Evolutionary conservation across 1,140 invertebrate species (phyloP).

Genomic region (Drosophila jambulina): DNA sequence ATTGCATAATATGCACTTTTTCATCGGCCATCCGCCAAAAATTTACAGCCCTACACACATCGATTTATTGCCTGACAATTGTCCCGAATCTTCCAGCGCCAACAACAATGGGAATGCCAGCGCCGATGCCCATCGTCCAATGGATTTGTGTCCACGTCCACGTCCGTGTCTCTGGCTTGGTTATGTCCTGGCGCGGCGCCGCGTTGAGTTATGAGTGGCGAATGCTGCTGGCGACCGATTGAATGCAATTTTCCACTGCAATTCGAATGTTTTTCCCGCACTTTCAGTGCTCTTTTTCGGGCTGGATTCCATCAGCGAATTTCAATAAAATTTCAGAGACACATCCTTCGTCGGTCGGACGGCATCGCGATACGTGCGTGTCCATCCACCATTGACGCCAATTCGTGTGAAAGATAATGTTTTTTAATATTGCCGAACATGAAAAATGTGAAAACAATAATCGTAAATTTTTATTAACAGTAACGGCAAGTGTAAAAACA

Average conservation of each 20-base stretch:
- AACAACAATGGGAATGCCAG: slow-evolving; percentile 68
- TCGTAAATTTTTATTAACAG: slow-evolving; percentile 83
- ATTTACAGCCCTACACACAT: slow-evolving; percentile 85
- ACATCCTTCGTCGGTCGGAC: slow-evolving; percentile 47
- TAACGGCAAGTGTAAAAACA: slow-evolving; percentile 25
- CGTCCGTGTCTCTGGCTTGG: slow-evolving; percentile 37
- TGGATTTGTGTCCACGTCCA: slow-evolving; percentile 72
- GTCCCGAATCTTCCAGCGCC: slow-evolving; percentile 63
- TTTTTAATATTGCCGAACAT: slow-evolving; percentile 83
- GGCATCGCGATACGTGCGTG: slow-evolving; percentile 41
- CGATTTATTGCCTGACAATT: slow-evolving; percentile 85
- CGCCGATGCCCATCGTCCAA: slow-evolving; percentile 53
- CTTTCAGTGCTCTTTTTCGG: slow-evolving; percentile 18
- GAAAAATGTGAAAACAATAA: slow-evolving; percentile 85
- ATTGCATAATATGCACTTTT: slow-evolving; percentile 85
- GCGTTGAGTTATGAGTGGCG: slow-evolving; percentile 69
- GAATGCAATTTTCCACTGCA: slow-evolving; percentile 65
- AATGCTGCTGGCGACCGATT: slow-evolving; percentile 56
- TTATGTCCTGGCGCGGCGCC: slow-evolving; percentile 42
- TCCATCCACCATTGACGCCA: slow-evolving; percentile 62
- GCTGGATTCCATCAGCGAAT: slow-evolving; percentile 76
- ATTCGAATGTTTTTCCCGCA: slow-evolving; percentile 38
- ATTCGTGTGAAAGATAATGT: slow-evolving; percentile 82
- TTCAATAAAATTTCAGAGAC: slow-evolving; percentile 73
- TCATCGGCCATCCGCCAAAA: slow-evolving; percentile 80